Evolutionary conservation across 1,140 invertebrate species (phyloP), one percentile per base, ranked within the genome.

Genomic region (Danaus melanippus): DNA sequence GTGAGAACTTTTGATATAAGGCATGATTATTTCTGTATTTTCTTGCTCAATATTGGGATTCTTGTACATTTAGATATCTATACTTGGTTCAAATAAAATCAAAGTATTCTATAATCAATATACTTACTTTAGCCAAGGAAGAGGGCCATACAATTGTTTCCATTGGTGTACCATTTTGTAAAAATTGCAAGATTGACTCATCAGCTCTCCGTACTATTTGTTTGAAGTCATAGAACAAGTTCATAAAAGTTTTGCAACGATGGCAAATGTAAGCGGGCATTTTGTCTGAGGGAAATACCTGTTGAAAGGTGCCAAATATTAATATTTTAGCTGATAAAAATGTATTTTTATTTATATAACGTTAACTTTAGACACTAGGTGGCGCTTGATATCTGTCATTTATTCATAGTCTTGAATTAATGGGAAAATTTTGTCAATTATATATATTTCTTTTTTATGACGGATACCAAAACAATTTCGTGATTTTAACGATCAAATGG

Each of bases 251-350:
- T 3, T 90, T 90, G 60, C 93, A 94, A 45, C 88, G 88, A 10
- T 82, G 84, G 64, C 93, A 94, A 42, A 94, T 92, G 67, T 89
- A 90, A 52, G 89, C 82, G 1, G 92, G 92, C 91, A 93, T 92
- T 54, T 91, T 91, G 76, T 94, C 93, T 10, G 90, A 91, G 60
- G 89, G 87, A 62, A 91, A 92, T 0, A 93, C 91, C 92, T 93
- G 71, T 50, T 82, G 66, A 76, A 55, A 52, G 73, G 40, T 17
- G 62, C 47, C 9, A 47, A 15, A 42, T 15, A 60, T 51, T 48
- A 46, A 9, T 52, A 49, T 56, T 52, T 51, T 50, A n/a, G 12
- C 42, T 39, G 45, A 12, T 9, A 46, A 12, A 52, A 46, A 61
- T 56, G 15, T 15, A 15, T 15, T 15, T 15, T 15, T 15, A 15